Conservation (phyloP, 2,888 invertebrate genomes). For the Tineola bisselliella region DNA sequence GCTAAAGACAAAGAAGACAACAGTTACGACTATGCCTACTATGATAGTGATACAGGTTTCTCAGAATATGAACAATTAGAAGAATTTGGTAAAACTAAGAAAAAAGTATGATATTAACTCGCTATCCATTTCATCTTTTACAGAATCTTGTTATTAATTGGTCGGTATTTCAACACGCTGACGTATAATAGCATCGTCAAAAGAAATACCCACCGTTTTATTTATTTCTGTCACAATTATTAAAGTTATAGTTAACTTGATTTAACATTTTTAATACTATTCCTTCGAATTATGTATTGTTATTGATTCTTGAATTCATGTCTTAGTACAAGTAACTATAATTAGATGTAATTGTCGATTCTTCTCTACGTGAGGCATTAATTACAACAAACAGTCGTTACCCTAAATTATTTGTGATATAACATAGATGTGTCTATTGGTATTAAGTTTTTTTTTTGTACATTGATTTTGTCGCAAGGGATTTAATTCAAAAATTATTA, state of each 20-base stretch:
- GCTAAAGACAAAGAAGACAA: conserved; percentile 72
- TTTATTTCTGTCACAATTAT: conserved; percentile 43
- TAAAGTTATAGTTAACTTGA: conserved; percentile 40
- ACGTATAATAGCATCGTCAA: not conserved
- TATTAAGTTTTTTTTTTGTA: not conserved
- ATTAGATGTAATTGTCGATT: not conserved
- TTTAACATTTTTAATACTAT: conserved; percentile 21
- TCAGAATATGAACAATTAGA: conserved; percentile 68
- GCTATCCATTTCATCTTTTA: conserved; percentile 4
- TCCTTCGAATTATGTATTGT: no score
- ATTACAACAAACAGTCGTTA: conserved; percentile 39
- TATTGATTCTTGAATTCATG: not conserved
- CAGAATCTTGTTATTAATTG: not conserved
- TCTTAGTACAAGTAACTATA: conserved; percentile 14
- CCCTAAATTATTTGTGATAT: conserved; percentile 66
- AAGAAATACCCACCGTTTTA: not conserved
- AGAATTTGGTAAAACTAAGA: conserved; percentile 72
- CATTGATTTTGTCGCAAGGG: not conserved
- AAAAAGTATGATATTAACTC: conserved; percentile 36
- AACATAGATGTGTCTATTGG: conserved; percentile 29
- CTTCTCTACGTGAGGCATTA: not conserved
- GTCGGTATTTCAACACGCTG: not conserved
- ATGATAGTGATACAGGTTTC: conserved; percentile 74
- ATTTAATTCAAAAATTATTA: conserved; percentile 13
- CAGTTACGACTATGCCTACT: conserved; percentile 87